Evolutionary conservation across 2,797 vertebrate genomes (phyloP), one percentile per base, ranked within the genome.

Genomic region (Limnodromus scolopaceus): DNA sequence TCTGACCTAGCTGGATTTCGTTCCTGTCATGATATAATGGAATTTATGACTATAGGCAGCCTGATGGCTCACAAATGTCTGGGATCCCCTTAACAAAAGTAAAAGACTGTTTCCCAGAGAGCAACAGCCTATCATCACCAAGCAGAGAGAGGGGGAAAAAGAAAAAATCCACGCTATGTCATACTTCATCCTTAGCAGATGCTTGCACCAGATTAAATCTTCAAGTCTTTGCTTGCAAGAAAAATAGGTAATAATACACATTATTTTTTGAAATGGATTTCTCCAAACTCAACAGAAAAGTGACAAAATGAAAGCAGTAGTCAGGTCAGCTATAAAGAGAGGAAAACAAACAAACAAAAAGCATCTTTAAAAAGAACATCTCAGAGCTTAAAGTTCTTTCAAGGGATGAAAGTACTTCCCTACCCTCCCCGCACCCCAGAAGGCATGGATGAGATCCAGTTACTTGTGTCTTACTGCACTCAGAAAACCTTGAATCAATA

Each of bases 401-500:
- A 76, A 80, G 22, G n/a, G 46, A 72, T 80, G 25, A 84, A 84
- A 84, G 39, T 74, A 64, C 48, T 72, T 75, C 53, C 23, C 10
- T 70, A 46, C 15, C 25, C 8, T 69, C 9, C 34, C 27, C 19
- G 4, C 22, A 54, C 27, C 12, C 68, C 69, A 87, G 84, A 55
- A 95, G 18, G 30, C 66, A 66, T 89, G 45, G 53, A 97, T 69
- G n/a, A 94, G 61, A 57, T 69, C 32, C 88, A 93, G 46, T 60
- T 89, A 84, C 46, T 63, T 88, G 65, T 78, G 32, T 66, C 83
- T 91, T 92, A 88, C 46, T 64, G 78, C 58, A 89, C 85, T 71
- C 53, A 65, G 55, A 94, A 96, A 92, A 89, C 63, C 83, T 95
- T 81, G 79, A 92, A 95, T 95, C 96, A 96, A 92, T 95, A 95